These are phyloP conservation scores for Tupaia chinensis DNA, from an alignment of 2,113 vertebrate species.

Conservation along the genomic window DNA sequence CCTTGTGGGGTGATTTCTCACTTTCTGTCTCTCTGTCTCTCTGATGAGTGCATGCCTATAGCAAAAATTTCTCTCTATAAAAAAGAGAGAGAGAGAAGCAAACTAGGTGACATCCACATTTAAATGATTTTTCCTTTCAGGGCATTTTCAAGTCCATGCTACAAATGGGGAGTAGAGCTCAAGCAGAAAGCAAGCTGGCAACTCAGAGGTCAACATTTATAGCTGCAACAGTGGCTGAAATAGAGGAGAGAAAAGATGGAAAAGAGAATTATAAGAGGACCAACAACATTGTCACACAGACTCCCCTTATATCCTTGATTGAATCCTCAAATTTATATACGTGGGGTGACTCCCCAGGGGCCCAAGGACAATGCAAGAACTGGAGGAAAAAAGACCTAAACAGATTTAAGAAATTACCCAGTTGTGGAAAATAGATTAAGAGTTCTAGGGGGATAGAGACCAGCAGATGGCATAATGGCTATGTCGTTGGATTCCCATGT, in stretches of 20 bases:
- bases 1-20: too few relatives aligned
- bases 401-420: neutral
- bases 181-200: constrained; percentile 18
- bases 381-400: neutral
- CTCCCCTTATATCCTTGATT: neutral
- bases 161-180: neutral
- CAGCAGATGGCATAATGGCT: too few relatives aligned
- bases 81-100: neutral
- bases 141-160: neutral
- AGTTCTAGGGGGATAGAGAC: too few relatives aligned
- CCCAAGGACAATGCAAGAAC: neutral
- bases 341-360: neutral
- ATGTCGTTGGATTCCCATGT: too few relatives aligned
- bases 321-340: neutral
- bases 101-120: neutral
- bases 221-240: constrained; percentile 25
- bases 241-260: neutral
- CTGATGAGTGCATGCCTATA: too few relatives aligned
- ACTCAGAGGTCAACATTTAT: neutral
- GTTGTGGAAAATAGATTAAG: neutral
- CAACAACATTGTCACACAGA: neutral
- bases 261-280: neutral
- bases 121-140: constrained; percentile 46
- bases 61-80: too few relatives aligned
- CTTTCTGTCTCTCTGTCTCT: too few relatives aligned